Conservation (phyloP, 2,888 invertebrate genomes). For the Gastracanthus pulcherrimus region DNA sequence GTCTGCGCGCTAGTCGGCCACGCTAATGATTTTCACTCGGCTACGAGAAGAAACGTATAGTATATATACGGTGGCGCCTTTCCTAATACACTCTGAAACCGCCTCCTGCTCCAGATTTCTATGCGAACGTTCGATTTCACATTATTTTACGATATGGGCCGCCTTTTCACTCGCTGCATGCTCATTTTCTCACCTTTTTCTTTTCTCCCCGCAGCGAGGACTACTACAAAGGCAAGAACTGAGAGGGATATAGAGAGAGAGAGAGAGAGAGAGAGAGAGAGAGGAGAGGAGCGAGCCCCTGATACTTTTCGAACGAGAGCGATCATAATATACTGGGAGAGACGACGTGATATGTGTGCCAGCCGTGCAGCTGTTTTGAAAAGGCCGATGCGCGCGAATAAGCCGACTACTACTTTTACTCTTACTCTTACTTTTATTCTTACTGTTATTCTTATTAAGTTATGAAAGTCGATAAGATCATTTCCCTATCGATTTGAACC, state of each 20-base stretch:
- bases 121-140: slow-evolving; percentile 28
- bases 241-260: too few relatives aligned
- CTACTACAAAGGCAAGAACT: slow-evolving; percentile 82
- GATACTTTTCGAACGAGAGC: too few relatives aligned
- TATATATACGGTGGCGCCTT: not conserved
- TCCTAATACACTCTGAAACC: not conserved
- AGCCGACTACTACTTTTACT: slow-evolving; percentile 23
- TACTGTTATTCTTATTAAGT: slow-evolving; percentile 8
- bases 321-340: too few relatives aligned
- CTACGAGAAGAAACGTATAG: not conserved
- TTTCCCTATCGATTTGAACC: too few relatives aligned
- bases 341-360: slow-evolving; percentile 42
- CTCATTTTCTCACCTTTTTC: not conserved
- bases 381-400: slow-evolving; percentile 3
- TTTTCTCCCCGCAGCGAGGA: slow-evolving; percentile 85
- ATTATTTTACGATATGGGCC: not conserved
- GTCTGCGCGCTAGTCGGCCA: not conserved
- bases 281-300: too few relatives aligned
- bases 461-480: slow-evolving; percentile 4
- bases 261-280: too few relatives aligned
- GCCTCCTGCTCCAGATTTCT: slow-evolving; percentile 31
- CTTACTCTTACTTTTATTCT: not conserved
- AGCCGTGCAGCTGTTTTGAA: not conserved
- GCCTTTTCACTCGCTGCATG: not conserved
- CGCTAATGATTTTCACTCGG: not conserved